Conservation (phyloP, 2,113 vertebrate species). For the Syngnathus scovelli region DNA sequence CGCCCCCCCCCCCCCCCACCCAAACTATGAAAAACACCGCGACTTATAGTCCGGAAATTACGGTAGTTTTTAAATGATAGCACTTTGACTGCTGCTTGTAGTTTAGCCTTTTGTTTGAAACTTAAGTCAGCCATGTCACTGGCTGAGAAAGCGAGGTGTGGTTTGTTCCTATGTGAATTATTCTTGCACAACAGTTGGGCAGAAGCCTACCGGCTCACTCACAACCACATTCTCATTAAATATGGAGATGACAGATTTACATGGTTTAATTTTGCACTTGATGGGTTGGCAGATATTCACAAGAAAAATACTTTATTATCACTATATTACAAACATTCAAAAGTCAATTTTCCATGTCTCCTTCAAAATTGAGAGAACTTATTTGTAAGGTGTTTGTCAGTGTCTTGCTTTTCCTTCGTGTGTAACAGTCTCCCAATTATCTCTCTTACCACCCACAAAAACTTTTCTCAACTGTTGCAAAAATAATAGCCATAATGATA, state of each 20-base stretch:
- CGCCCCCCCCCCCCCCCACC: too few species aligned
- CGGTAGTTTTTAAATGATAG: too few species aligned
- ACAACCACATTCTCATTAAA: neutral
- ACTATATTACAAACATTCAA: neutral
- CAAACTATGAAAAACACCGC: too few species aligned
- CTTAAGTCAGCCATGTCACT: too few species aligned
- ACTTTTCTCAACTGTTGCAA: conserved; percentile 23
- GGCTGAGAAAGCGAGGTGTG: too few species aligned
- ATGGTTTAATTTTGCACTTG: neutral
- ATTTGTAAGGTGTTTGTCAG: conserved; percentile 7
- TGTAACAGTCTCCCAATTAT: conserved; percentile 13
- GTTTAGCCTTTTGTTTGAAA: too few species aligned
- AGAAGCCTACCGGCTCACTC: too few species aligned
- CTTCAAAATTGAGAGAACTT: neutral
- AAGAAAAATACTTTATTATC: neutral
- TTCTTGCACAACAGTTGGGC: too few species aligned
- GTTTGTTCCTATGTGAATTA: too few species aligned
- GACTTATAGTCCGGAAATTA: too few species aligned
- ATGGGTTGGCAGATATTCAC: neutral
- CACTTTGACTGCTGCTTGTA: too few species aligned
- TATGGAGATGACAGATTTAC: neutral
- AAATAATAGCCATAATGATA: conserved; percentile 33
- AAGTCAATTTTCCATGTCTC: neutral
- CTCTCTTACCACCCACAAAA: conserved; percentile 11
- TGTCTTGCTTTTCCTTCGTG: conserved; percentile 4